Evolutionary conservation across 2,888 invertebrate species (phyloP), one percentile per base, ranked within the genome.

Genomic region (Trachelus troglodyta): DNA sequence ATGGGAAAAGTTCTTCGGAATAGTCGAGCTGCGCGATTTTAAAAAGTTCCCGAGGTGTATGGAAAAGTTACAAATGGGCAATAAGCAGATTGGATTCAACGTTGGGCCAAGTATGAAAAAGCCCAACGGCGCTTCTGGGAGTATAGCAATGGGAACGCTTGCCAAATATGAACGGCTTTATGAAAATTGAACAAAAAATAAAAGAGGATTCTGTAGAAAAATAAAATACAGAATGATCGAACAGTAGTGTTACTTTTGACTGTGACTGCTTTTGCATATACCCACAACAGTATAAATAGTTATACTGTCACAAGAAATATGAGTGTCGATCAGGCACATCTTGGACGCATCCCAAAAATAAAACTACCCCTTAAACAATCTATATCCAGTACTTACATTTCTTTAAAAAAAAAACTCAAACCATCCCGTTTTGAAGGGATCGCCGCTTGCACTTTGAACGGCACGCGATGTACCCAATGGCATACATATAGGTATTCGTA

Each of bases 61-160:
- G 76, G 68, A 73, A 83, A 84, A 85, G 84, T 85, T 85, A 85
- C 83, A 85, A 87, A 87, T 83, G 85, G 86, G 85, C 87, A 87
- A 87, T 88, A 87, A 87, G 87, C 84, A 86, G 85, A 88, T 87
- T 88, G 87, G 86, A 87, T 86, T 85, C 85, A 83, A 82, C 83
- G 56, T 23, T 56, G 56, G 23, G 56, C 56, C 56, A 56, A 56
- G 56, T 56, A 56, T 56, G 56, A 56, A 56, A 56, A 56, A 56
- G 56, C 56, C 56, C 56, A 23, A 56, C 9, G 56, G 56, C 56
- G 23, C 56, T 56, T 56, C 56, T 23, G 23, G 23, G 23, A 56
- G 56, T 56, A 56, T 56, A 56, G 56, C 56, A 56, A 56, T 34
- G 75, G 76, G 68, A 83, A 79, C 81, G 85, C 82, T 84, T 85